Percentiles rank a stretch among this genome's conserved stretches.
phyloP scores from a whole-genome alignment of 2,888 invertebrate genomes.

The Bedellia somnulentella region DNA sequence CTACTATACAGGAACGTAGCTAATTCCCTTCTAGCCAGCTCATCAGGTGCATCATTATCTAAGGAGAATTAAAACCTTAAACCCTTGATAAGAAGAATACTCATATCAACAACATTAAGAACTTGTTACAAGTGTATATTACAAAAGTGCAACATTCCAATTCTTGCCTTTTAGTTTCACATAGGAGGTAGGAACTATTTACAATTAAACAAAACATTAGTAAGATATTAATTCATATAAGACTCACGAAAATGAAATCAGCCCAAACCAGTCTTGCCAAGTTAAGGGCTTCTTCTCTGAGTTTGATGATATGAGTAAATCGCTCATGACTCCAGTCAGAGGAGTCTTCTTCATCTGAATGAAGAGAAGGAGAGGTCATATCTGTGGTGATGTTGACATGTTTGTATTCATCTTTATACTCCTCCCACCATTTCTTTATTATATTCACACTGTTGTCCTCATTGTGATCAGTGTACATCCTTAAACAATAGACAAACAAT shows the following conservation, averaged over 20 bases:
- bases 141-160: background rate
- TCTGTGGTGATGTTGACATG: constrained; percentile 64
- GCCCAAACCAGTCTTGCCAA: constrained; percentile 80
- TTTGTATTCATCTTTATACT: constrained; percentile 67
- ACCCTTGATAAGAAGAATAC: too few relatives aligned
- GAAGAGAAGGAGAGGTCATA: constrained; percentile 22
- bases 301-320: constrained; percentile 75
- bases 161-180: background rate
- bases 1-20: too few relatives aligned
- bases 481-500: too few relatives aligned
- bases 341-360: constrained; percentile 63
- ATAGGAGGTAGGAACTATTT: too few relatives aligned
- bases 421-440: background rate
- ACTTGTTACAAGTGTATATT: background rate
- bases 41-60: too few relatives aligned
- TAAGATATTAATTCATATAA: background rate
- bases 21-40: too few relatives aligned
- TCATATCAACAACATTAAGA: background rate
- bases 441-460: background rate
- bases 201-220: background rate
- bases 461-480: constrained; percentile 3
- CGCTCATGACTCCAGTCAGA: constrained; percentile 77
- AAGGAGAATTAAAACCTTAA: too few relatives aligned
- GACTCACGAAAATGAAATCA: constrained; percentile 83
- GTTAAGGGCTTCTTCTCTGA: constrained; percentile 75